Conservation (phyloP, 1,140 invertebrate genomes). For the Hylaeus volcanicus region DNA sequence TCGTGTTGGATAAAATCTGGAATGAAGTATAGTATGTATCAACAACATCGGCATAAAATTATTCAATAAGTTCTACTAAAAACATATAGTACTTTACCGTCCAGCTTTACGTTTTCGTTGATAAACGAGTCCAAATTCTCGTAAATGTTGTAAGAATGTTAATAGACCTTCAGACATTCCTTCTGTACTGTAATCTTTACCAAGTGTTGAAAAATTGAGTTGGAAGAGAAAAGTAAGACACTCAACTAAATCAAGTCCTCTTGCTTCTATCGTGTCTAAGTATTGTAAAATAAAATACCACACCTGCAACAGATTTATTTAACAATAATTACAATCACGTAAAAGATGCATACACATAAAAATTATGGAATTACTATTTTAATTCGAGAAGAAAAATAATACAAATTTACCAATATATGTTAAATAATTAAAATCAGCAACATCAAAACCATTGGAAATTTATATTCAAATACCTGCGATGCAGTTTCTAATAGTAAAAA, state of each 20-base stretch:
- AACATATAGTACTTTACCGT: conserved; percentile 66
- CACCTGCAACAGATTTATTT: conserved; percentile 80
- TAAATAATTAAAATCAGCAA: background rate
- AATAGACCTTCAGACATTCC: conserved; percentile 94
- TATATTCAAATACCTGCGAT: conserved; percentile 84
- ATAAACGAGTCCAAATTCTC: conserved; percentile 98
- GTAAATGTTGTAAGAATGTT: conserved; percentile 95
- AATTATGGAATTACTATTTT: background rate
- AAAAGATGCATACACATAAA: conserved; percentile 15
- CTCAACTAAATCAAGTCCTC: conserved; percentile 92
- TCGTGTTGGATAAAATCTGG: conserved; percentile 94
- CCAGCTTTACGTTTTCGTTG: conserved; percentile 88
- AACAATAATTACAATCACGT: conserved; percentile 7
- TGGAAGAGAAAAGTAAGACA: conserved; percentile 97
- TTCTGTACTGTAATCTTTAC: conserved; percentile 98
- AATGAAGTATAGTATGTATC: conserved; percentile 41
- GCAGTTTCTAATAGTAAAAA: conserved; percentile 96
- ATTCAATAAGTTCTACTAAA: conserved; percentile 5
- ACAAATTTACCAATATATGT: background rate
- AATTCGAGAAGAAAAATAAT: background rate
- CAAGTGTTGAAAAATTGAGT: conserved; percentile 96
- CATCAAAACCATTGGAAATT: background rate
- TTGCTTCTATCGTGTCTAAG: conserved; percentile 93
- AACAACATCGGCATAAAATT: conserved; percentile 17
- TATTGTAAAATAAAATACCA: conserved; percentile 99